Base-by-base conservation (phyloP, 2,113 vertebrate genomes). In the Spheniscus mendiculus region DNA sequence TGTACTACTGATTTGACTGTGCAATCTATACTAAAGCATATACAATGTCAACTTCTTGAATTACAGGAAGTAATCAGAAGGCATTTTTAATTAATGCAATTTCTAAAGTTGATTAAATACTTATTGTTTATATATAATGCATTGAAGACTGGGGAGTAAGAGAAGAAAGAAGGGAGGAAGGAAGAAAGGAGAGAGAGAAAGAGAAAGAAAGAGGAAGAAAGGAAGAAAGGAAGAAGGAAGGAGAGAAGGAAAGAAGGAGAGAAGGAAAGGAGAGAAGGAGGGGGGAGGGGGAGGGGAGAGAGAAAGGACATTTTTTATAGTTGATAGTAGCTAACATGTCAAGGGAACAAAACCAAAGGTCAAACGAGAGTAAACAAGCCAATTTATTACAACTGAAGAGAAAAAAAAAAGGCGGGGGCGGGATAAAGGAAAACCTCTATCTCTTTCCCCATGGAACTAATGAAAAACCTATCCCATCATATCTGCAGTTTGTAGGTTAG, bases 351-450 rank as follows among this genome's bases (percentile, higher is more conserved):
- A 86, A 61, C 27, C 17, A 62, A 81, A 67, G 34, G 20, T 81
- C 25, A 55, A 70, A 61, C 2, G 18, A 55, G 17, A 62, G 9
- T 16, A 76, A 76, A 69, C 21, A 73, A 52, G 34, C 8, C 23
- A 66, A 42, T 59, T 55, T 52, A 55, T 69, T 76, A 32, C 19
- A 82, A 76, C 20, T n/a, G n/a, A 49, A 49, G 29, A 59, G 11
- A 47, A 20, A 59, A 21, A 50, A 44, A 45, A 15, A 11, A 16
- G 2, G 4, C 2, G 3, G 10, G 9, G 1, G 7, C 5, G 4
- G 3, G 6, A 56, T 17, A 65, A 78, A 65, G 13, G 36, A n/a
- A 88, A 52, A 38, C 20, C 9, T 45, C 21, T 77, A 8, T 44
- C 19, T 50, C 71, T 1, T 59, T 79, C 59, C n/a, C 21, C 11